Conservation (phyloP, 1,140 invertebrate species). For the Leptoteleia sp. region DNA sequence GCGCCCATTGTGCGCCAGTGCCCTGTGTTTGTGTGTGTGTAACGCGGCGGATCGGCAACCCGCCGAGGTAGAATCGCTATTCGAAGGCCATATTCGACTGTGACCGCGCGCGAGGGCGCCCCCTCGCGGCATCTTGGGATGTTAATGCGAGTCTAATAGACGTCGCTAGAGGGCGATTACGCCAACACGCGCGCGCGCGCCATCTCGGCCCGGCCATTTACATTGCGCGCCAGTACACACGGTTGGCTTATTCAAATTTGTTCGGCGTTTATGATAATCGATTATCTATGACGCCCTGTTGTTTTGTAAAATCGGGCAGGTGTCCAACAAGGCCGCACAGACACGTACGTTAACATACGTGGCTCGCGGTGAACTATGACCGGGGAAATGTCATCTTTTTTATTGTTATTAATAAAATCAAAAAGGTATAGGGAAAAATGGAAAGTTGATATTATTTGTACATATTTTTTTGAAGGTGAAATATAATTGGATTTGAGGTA, state of each 20-base stretch:
- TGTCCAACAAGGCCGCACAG: constrained; percentile 28
- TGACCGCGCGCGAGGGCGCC: constrained; percentile 55
- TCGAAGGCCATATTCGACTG: constrained; percentile 58
- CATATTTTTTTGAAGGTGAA: too few species aligned
- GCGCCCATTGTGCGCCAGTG: constrained; percentile 64
- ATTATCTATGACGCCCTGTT: constrained; percentile 58
- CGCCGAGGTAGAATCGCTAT: constrained; percentile 64
- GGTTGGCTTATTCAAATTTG: constrained; percentile 64
- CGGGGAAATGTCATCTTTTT: too few species aligned
- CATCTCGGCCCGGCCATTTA: too few species aligned
- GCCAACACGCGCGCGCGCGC: background rate
- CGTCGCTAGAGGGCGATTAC: too few species aligned
- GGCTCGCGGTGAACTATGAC: too few species aligned
- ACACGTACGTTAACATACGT: too few species aligned
- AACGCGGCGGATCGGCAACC: constrained; percentile 36
- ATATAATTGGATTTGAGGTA: too few species aligned
- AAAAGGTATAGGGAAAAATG: too few species aligned
- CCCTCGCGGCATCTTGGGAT: constrained; percentile 33
- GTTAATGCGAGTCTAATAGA: background rate
- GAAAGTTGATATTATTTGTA: too few species aligned
- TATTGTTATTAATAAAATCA: too few species aligned
- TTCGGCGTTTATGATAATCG: constrained; percentile 54
- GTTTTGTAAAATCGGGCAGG: constrained; percentile 48
- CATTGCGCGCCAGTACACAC: constrained; percentile 35
- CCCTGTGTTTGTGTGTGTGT: constrained; percentile 41